Evolutionary conservation across 2,113 vertebrate species (phyloP), one percentile per base, ranked within the genome.

Genomic region (Ciconia boyciana): DNA sequence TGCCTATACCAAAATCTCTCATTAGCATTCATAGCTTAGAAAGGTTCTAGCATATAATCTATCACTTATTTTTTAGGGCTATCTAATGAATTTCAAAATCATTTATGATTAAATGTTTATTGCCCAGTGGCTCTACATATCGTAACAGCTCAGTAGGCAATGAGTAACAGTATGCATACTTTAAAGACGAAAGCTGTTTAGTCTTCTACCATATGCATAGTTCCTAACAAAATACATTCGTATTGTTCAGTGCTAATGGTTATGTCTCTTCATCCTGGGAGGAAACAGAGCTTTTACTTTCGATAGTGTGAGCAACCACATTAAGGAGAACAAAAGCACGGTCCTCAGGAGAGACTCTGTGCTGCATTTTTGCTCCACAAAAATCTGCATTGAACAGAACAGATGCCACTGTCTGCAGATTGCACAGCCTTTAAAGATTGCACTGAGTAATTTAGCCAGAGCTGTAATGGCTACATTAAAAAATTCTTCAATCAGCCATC

Each of bases 51-150:
- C 29, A 48, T 60, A 71, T 91, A 7, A 76, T 88, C 24, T 78
- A 62, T 77, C 66, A 69, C 17, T 89, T 62, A 55, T 54, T 77
- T 97, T 89, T 80, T 66, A 85, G 78, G 51, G 52, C 78, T 92
- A 46, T 66, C 43, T 91, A 96, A 70, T 91, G 92, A 52, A 75
- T 95, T 87, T 91, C 36, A 89, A 95, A 97, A 83, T 76, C 11
- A 71, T 94, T 96, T 95, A 75, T 84, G 92, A 70, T 83, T 65
- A 87, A 93, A 87, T 81, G 43, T 49, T 94, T 89, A 83, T 64
- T 94, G 86, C 51, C n/a, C 46, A 91, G 32, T 55, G 83, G 64
- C 78, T 76, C 75, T 87, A n/a, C 0, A 0, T 91, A 92, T 34
- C 0, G 1, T 65, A 95, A 65, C 64, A 93, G 90, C 52, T 87